Evolutionary conservation across 2,888 invertebrate genomes (phyloP), one percentile per base, ranked within the genome.

Genomic region (Pachymerium ferrugineum): DNA sequence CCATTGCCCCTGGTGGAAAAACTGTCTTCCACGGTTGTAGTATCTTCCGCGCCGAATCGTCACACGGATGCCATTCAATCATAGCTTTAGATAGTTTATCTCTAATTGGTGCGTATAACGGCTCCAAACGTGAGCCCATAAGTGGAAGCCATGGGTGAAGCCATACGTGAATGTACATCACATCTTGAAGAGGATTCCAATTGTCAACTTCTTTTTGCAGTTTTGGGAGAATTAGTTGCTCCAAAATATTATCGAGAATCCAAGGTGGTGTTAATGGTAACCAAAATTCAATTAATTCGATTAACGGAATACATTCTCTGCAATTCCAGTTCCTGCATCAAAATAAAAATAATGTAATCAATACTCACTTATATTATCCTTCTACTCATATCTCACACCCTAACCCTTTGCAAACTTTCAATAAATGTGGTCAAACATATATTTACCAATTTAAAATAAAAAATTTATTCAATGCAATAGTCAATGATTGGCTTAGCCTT

Each of bases 181-280:
- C 92, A 82, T 99, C 98, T 0, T 91, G 91, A 1, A 96, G 86
- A 0, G 99, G 99, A 85, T 99, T 94, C 99, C 99, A 98, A 73
- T 87, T 87, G 67, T 91, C 88, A 0, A 95, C 95, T 77, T 91
- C 94, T 0, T 86, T 83, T 76, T 85, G 83, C 12, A 85, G 77
- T 69, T 80, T 77, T 0, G 94, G 94, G 79, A 94, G 85, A 71
- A 97, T 87, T 70, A 90, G 84, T 78, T 94, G 90, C 73, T 94
- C 89, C n/a, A 92, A 86, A 74, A 94, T 86, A 79, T 92, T 90
- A 77, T 90, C 88, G 76, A 91, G 79, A 75, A 97, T 88, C 94
- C 96, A 96, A 0, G 85, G 83, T 0, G 97, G 94, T 73, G 94
- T 83, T 0, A 93, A 82, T 0, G 88, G 88, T 73, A 87, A 86